Percentiles rank a stretch among this genome's conserved stretches.
These are phyloP conservation scores for Epinephelus cyanopodus DNA, from an alignment of 2,113 vertebrate species.

Conservation along the genomic window DNA sequence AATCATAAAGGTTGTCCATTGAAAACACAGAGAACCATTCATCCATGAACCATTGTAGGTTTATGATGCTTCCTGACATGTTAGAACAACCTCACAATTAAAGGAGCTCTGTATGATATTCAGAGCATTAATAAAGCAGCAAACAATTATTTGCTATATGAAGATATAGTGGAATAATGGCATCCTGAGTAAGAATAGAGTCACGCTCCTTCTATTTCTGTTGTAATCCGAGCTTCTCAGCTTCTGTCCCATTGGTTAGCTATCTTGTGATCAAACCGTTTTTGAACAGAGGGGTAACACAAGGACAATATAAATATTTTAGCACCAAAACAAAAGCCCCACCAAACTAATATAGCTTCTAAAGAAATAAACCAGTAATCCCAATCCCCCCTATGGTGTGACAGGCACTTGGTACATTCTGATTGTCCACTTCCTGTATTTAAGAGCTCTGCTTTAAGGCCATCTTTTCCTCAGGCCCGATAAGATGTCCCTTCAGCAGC, in stretches of 20 bases:
- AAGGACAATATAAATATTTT: not conserved
- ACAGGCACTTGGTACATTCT: not conserved
- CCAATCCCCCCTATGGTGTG: not conserved
- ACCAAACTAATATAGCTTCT: not conserved
- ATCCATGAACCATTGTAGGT: conserved; percentile 47
- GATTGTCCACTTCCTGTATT: not conserved
- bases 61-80: conserved; percentile 51
- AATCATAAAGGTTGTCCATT: conserved; percentile 72
- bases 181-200: no score
- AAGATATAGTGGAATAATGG: no score
- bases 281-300: not conserved
- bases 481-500: not conserved
- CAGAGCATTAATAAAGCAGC: no score
- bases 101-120: not conserved
- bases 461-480: not conserved
- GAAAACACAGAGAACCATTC: conserved; percentile 58
- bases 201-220: no score
- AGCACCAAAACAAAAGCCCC: not conserved
- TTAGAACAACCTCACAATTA: conserved; percentile 36
- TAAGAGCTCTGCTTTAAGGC: not conserved
- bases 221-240: no score
- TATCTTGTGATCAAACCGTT: not conserved
- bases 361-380: not conserved
- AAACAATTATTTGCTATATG: no score
- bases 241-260: no score